A percentile compares a stretch with the other conserved stretches of the same genome.
Conservation (phyloP, 2,888 invertebrate genomes). For the Subacronicta megacephala region DNA sequence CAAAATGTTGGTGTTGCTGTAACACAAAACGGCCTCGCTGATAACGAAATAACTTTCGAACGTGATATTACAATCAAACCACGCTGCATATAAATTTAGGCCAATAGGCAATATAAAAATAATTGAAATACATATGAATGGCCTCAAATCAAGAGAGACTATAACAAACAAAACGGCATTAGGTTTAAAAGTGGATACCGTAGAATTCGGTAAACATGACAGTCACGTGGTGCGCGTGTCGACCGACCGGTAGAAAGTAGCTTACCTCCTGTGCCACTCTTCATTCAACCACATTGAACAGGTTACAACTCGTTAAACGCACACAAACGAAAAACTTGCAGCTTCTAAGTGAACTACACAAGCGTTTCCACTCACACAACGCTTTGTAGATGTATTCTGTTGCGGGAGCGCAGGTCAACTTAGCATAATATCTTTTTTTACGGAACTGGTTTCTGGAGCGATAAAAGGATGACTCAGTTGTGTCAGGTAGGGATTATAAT, state of each 20-base stretch:
- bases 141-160: conserved; percentile 11
- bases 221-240: conserved; percentile 71
- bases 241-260: conserved; percentile 85
- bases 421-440: conserved; percentile 76
- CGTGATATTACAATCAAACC: conserved; percentile 26
- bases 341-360: conserved; percentile 56
- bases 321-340: conserved; percentile 64
- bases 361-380: conserved; percentile 65
- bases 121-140: conserved; percentile 6
- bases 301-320: conserved; percentile 81
- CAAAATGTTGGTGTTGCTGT: conserved; percentile 42
- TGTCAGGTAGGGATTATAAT: conserved; percentile 46
- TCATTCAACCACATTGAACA: conserved; percentile 86
- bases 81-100: conserved; percentile 21
- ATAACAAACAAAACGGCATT: conserved; percentile 23
- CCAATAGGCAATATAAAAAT: conserved; percentile 9
- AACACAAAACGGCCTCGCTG: conserved; percentile 44
- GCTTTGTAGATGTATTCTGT: conserved; percentile 55
- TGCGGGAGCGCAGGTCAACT: conserved; percentile 82
- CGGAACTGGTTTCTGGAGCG: conserved; percentile 81
- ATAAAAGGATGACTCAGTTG: conserved; percentile 84
- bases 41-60: conserved; percentile 52
- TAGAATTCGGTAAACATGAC: conserved; percentile 70
- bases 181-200: conserved; percentile 48
- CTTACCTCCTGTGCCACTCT: conserved; percentile 86